Percentiles rank a stretch among this genome's conserved stretches.
phyloP scores from a whole-genome alignment of 2,113 vertebrate genomes.

The Philantomba maxwellii region DNA sequence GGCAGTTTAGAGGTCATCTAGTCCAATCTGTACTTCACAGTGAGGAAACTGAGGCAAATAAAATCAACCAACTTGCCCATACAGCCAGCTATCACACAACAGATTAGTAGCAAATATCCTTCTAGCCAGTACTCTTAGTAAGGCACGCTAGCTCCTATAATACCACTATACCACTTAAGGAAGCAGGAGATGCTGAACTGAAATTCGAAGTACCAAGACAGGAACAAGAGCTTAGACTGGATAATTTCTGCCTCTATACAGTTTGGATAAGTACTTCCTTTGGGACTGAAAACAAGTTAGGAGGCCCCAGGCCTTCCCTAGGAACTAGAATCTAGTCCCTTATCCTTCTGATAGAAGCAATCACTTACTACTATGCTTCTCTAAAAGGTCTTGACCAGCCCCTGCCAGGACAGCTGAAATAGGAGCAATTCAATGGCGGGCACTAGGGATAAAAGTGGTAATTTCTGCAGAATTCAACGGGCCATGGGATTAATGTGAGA shows the following conservation, averaged over 20 bases:
- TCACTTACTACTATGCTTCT: background rate
- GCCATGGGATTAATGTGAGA: background rate
- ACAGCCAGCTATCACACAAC: background rate
- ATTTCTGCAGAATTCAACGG: background rate
- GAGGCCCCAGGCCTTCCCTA: background rate
- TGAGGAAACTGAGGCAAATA: constrained; percentile 26
- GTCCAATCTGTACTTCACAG: background rate
- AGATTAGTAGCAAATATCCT: background rate
- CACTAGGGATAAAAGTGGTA: background rate
- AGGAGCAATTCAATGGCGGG: background rate
- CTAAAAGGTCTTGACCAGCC: background rate
- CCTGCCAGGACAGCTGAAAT: background rate
- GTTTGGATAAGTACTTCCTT: background rate
- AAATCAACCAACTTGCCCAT: background rate
- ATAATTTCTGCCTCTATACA: background rate
- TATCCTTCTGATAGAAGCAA: background rate
- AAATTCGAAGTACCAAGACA: constrained; percentile 10
- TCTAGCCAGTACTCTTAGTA: background rate
- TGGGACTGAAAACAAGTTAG: constrained; percentile 16
- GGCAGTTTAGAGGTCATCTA: background rate
- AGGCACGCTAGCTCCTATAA: background rate
- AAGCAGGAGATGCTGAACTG: background rate
- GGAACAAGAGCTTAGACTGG: background rate
- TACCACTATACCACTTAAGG: background rate
- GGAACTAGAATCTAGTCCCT: background rate